Evolutionary conservation across 2,888 invertebrate species (phyloP), one percentile per base, ranked within the genome.

Genomic region (Lithophane semibrunnea): DNA sequence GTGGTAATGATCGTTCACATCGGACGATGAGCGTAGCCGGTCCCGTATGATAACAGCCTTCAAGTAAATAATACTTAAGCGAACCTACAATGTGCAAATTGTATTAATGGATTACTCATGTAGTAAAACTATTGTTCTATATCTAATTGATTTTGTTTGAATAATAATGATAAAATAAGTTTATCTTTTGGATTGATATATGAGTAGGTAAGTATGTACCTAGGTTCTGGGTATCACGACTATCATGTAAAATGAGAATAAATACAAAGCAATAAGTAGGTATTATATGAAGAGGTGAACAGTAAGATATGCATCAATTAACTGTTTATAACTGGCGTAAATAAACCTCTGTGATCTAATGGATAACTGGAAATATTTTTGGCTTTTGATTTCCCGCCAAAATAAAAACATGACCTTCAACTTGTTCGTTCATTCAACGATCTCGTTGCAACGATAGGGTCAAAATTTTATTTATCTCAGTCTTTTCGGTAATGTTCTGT

Each of bases 1-100:
- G 85, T 71, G 69, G 77, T 73, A 89, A 88, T 87, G 91, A 89
- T 79, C 78, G 80, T 77, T 86, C 77, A 86, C 86, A 85, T 73
- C 66, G 69, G 79, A 67, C 77, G 68, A 67, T 68, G 75, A 76
- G 70, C 73, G 66, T 66, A 77, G 78, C 67, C 72, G 67, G 42
- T 42, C 75, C 75, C 65, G 80, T 80, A 60, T 78, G 80, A 73
- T 86, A 88, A 67, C 84, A 77, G 69, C 58, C 75, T 84, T 73
- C 65, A 54, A 76, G 73, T 60, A 71, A 75, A 76, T 80, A 71
- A 58, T 64, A 71, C 42, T 64, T 68, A 63, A 2, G 10, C 44
- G 24, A 67, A 71, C 67, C 80, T 84, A 66, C 44, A 76, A 71
- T 3, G 18, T 13, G n/a, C 29, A 70, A 42, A 68, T 71, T 47